Evolutionary conservation across 2,888 invertebrate genomes (phyloP), one percentile per base, ranked within the genome.

Genomic region (Ormyrus labotus): DNA sequence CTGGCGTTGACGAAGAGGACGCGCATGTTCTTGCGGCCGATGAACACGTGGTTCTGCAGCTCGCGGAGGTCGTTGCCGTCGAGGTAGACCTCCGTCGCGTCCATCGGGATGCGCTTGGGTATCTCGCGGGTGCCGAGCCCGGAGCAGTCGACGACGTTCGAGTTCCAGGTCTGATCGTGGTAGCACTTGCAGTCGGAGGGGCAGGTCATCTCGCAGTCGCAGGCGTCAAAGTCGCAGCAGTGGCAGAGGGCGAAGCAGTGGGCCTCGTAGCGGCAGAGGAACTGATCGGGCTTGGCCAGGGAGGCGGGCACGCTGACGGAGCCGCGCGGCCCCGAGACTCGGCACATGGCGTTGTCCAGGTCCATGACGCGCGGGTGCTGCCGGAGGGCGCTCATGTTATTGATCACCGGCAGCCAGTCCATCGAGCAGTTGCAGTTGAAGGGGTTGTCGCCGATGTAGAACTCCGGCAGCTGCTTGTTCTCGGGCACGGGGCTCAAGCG

Each of bases 131-230:
- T 94, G 87, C 94, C 93, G 91, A 96, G 95, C 13, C 95, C 94
- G 84, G 96, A 96, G 91, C 97, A 98, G 90, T 97, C 97, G 67
- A 97, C 97, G 61, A 97, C 96, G 91, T 97, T 97, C 73, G 96
- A 97, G 86, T 95, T 95, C 97, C 98, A 98, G 83, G 96, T 95
- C 90, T 96, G 96, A 89, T 98, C 98, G 91, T 97, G 97, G 92
- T 97, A 98, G 91, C 98, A 98, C 85, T 96, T 95, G 92, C 98
- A 98, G 88, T 97, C 97, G 86, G 94, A 94, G 53, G 98, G 98
- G 89, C 98, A 98, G 83, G 96, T 97, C 96, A 98, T 97, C 92
- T 98, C 97, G 92, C 98, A 98, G 91, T 98, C 98, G 91, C 98
- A 98, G 82, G 96, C 96, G 89, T 97, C 97, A 90, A 97, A 98